Evolutionary conservation across 1,140 invertebrate genomes (phyloP), one percentile per base, ranked within the genome.

Genomic region (Pseudachorutes palmiensis): DNA sequence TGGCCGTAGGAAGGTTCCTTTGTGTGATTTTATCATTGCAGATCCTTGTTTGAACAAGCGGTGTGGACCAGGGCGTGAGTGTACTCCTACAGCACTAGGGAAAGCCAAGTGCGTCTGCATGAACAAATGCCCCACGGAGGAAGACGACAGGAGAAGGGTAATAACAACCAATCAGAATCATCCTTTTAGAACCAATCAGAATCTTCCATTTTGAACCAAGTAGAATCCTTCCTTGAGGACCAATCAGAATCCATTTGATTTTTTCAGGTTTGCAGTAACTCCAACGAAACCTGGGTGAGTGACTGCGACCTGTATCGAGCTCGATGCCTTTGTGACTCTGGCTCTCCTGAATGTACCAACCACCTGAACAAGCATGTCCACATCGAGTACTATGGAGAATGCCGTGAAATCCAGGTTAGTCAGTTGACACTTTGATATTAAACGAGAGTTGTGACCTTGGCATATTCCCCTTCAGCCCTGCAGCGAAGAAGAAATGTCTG

Each of bases 201-300:
- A n/a, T n/a, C n/a, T n/a, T n/a, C n/a, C n/a, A n/a, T n/a, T n/a
- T n/a, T n/a, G n/a, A n/a, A n/a, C n/a, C n/a, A n/a, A n/a, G n/a
- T n/a, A n/a, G n/a, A n/a, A n/a, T n/a, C n/a, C n/a, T n/a, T n/a
- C n/a, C n/a, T n/a, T n/a, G n/a, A n/a, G n/a, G n/a, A n/a, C n/a
- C n/a, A n/a, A n/a, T n/a, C n/a, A n/a, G n/a, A n/a, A n/a, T n/a
- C n/a, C n/a, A n/a, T n/a, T n/a, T n/a, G n/a, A n/a, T n/a, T n/a
- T n/a, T n/a, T n/a, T n/a, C n/a, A n/a, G 83, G 92, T 96, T 31
- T 97, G 94, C 81, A 91, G 89, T 51, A 95, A 94, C 79, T 86
- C 88, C 79, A 97, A 97, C 76, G 88, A 94, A 79, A 97, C 94
- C 1, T 97, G 91, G 86, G 80, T 84, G 19, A 94, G 91, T 19